phyloP scores from a whole-genome alignment of 2,888 invertebrate genomes.

The Cerceris rybyensis region DNA sequence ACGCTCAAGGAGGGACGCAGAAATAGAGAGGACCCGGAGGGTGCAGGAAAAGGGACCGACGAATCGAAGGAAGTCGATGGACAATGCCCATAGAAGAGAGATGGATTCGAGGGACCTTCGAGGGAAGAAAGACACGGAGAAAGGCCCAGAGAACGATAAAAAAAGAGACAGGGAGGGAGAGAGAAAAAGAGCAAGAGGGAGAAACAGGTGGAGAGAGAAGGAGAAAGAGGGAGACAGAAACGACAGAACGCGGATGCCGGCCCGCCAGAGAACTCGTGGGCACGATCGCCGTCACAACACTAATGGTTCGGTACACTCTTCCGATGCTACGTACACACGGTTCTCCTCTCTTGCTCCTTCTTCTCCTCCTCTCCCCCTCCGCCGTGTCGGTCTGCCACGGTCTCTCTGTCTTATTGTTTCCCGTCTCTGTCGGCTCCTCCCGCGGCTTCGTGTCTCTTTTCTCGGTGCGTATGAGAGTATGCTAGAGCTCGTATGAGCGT shows the following conservation, averaged over 20 bases:
- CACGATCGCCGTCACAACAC: slow-evolving; percentile 79
- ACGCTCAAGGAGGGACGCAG: too few species aligned
- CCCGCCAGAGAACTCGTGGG: slow-evolving; percentile 73
- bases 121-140: slow-evolving; percentile 4
- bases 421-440: neutral
- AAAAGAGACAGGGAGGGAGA: neutral
- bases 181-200: slow-evolving; percentile 17
- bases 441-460: neutral
- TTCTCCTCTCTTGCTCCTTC: slow-evolving; percentile 49
- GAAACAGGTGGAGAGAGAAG: slow-evolving; percentile 11
- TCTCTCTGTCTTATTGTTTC: neutral
- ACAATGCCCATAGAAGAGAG: neutral
- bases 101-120: neutral
- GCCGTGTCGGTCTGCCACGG: neutral
- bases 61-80: too few species aligned
- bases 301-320: slow-evolving; percentile 68
- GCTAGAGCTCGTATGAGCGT: slow-evolving; percentile 13
- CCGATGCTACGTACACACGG: slow-evolving; percentile 60
- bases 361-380: slow-evolving; percentile 1
- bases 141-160: neutral
- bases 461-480: slow-evolving; percentile 14
- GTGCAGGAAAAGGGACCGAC: too few species aligned
- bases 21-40: too few species aligned
- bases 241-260: slow-evolving; percentile 63
- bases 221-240: slow-evolving; percentile 26